Conservation (phyloP, 2,797 vertebrate genomes). For the Parauchenoglanis punctatus region DNA sequence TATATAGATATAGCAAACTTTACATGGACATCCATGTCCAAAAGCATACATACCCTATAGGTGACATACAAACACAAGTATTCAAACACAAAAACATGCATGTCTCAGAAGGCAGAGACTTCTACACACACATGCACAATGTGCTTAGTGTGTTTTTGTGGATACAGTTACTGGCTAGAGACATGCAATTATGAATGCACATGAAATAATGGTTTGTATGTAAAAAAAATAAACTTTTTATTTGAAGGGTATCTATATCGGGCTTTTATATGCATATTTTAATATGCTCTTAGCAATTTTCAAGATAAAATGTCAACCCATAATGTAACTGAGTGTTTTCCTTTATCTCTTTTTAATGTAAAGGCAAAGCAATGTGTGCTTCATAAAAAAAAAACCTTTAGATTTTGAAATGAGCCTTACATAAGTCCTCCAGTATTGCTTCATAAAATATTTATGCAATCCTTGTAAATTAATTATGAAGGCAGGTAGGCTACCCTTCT, state of each 20-base stretch:
- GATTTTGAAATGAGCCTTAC: constrained; percentile 3
- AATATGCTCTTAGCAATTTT: neutral
- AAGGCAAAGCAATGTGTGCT: constrained; percentile 12
- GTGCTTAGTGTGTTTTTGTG: neutral
- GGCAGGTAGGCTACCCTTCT: neutral
- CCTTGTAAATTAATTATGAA: constrained; percentile 17
- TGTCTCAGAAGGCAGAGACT: neutral
- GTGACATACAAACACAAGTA: neutral
- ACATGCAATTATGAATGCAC: neutral
- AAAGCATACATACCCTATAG: neutral
- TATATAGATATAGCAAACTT: neutral
- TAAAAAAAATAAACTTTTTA: neutral
- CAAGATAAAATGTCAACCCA: neutral
- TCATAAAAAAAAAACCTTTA: constrained; percentile 5
- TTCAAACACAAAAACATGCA: neutral
- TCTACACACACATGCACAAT: neutral
- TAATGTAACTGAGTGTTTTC: neutral
- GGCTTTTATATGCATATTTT: neutral
- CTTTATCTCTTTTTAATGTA: neutral
- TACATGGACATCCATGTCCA: neutral
- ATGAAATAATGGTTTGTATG: neutral
- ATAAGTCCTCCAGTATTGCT: constrained; percentile 18
- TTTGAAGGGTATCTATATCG: neutral
- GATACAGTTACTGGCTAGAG: neutral
- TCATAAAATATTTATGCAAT: constrained; percentile 15